Evolutionary conservation across 2,888 invertebrate species (phyloP), one percentile per base, ranked within the genome.

Genomic region (Drosophila rellima): DNA sequence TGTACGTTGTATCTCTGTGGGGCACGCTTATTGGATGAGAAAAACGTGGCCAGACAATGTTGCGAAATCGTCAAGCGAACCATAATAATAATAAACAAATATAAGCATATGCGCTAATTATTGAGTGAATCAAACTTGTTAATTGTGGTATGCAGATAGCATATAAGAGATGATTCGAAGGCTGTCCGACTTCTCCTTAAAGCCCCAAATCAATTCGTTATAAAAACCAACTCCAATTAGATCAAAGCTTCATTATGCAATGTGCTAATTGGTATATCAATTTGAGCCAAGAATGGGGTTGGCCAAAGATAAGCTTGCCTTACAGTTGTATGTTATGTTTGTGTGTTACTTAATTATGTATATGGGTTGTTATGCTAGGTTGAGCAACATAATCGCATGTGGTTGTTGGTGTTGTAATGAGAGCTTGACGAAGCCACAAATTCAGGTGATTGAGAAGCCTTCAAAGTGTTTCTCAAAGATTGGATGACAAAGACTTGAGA

Each of bases 11-110:
- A 47, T 17, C 15, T 55, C 40, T 26, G 26, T 15, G 23, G 23
- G 79, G 73, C 86, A 82, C 82, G 80, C 70, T 82, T 88, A 54
- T 76, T 48, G 67, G 33, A 29, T 69, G 65, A 65, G 66, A 84
- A 74, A 82, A 84, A 78, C 82, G 82, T 82, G 88, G 35, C 44
- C 40, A 23, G 31, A 51, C 48, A 64, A 47, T 39, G 29, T 73
- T 69, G 55, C 45, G 62, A 75, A 63, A 81, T 71, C 57, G 35
- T 47, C 51, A 45, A 77, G 40, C 51, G 56, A 67, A 77, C 54
- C 37, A 17, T 47, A 50, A 26, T 45, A 56, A 50, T 20, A 23
- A 50, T 37, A 26, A 50, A 20, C 29, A 10, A 47, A 40, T 29
- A 18, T 26, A 50, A 45, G 67, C 62, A 18, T 26, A 50, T 47